Base-by-base conservation (phyloP, 2,113 vertebrate genomes). In the Paramisgurnus dabryanus region DNA sequence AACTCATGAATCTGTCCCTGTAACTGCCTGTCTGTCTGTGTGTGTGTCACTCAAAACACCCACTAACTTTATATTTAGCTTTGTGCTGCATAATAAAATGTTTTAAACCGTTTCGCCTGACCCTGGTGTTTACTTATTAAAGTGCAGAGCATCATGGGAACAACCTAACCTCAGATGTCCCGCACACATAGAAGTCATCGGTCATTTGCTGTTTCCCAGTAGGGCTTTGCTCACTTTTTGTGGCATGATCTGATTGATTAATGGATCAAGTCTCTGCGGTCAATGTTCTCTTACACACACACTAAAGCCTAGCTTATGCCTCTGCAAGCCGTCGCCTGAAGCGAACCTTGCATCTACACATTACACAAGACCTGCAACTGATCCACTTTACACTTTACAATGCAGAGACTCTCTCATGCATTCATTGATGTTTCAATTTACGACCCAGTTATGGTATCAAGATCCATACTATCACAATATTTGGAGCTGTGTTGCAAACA, bases 211-310 rank as follows among this genome's bases (percentile, higher is more conserved):
- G 39, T 45, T 57, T 49, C 61, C 27, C 67, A 80, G 61, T 7
- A 70, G 60, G 41, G 40, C 66, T 75, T 34, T 65, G 80, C 55
- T 82, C 74, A 76, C 50, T 81, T 81, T 80, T 69, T 58, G 61
- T 75, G 47, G 73, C 7, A 12, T 47, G 45, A 47, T 47, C 49
- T 57, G 55, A n/a, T 57, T 57, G 17, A n/a, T 57, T 43, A 22
- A 63, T 63, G 7, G 49, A 74, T 80, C 69, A 69, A 80, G 61
- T 12, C 13, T 68, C 18, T 27, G 45, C 18, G 7, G 55, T 60
- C 47, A 6, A 76, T 39, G 49, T 12, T 34, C 74, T 34, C 27
- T 34, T 34, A 65, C 41, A 13, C 72, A 75, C 22, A 55, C 45
- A 65, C 58, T 34, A 11, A 43, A 13, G 2, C 18, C 5, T 1